phyloP scores from a whole-genome alignment of 2,113 vertebrate genomes.

The Pithys albifrons region DNA sequence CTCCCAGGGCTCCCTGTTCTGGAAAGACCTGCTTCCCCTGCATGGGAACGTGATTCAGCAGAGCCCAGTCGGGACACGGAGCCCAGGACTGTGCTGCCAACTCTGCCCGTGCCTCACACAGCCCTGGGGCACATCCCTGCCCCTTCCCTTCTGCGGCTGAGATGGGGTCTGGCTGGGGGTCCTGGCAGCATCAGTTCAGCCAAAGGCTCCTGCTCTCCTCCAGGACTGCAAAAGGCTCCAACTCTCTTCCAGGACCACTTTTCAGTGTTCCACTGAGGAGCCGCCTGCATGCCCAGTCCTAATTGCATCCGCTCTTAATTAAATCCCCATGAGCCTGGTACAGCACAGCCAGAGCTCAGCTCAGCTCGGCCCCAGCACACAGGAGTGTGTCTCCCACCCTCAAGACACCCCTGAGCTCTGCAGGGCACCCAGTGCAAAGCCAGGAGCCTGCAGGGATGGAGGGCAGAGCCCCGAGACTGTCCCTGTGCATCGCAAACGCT shows the following conservation, averaged over 20 bases:
- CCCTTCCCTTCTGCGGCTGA: accelerated
- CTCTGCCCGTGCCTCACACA: accelerated
- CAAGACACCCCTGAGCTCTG: not conserved
- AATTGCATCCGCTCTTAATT: not conserved
- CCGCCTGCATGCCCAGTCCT: not conserved
- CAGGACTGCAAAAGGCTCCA: not conserved
- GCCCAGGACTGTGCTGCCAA: not conserved
- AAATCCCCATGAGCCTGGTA: accelerated
- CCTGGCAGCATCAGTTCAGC: accelerated
- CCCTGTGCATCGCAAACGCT: not conserved
- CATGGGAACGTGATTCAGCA: not conserved
- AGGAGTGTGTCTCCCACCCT: not conserved
- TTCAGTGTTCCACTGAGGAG: not conserved
- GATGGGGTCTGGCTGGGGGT: not conserved
- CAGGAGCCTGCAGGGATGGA: accelerated
- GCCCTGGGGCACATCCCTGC: not conserved
- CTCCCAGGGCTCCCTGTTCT: not conserved
- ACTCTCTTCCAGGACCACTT: not conserved
- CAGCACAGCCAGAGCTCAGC: accelerated
- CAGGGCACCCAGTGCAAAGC: not conserved
- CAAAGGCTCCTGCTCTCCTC: not conserved
- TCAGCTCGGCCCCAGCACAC: accelerated
- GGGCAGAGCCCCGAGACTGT: accelerated
- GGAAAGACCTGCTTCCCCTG: not conserved
- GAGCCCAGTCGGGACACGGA: not conserved